These are phyloP conservation scores for Pitta sordida DNA, from an alignment of 2,113 vertebrate species.

Conservation along the genomic window DNA sequence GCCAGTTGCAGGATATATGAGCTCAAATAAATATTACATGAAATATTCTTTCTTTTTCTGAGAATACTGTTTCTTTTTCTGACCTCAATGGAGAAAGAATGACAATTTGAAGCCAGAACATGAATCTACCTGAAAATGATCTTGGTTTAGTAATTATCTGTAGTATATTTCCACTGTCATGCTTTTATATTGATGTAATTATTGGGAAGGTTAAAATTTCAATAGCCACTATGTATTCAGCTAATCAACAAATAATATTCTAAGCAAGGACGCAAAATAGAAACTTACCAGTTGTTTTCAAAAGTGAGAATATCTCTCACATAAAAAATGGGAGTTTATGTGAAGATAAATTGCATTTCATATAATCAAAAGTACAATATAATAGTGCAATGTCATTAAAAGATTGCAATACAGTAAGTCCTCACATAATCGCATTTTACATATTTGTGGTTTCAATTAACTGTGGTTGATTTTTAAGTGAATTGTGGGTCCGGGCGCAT, in stretches of 20 bases:
- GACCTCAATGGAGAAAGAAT: not conserved
- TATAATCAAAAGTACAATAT: not conserved
- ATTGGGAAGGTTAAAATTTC: not conserved
- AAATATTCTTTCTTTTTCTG: not conserved
- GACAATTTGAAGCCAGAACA: not conserved
- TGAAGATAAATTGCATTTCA: not conserved
- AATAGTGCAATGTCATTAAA: not conserved
- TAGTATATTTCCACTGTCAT: not conserved
- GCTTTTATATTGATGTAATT: not conserved
- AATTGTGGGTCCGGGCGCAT: no score
- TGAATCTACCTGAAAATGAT: not conserved
- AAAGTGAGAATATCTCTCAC: not conserved
- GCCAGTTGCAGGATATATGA: not conserved
- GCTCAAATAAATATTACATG: not conserved
- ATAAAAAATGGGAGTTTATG: not conserved
- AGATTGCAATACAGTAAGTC: not conserved
- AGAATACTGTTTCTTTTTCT: no score
- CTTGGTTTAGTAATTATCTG: not conserved
- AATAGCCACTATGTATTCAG: not conserved
- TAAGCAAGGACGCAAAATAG: not conserved
- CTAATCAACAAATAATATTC: not conserved
- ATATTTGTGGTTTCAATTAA: no score
- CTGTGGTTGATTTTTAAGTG: no score
- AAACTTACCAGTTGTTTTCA: not conserved
- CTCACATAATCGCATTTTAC: no score